Percentiles rank a stretch among this genome's conserved stretches.
Conservation (phyloP, 1,140 invertebrate species). For the Zaprionus africanus region DNA sequence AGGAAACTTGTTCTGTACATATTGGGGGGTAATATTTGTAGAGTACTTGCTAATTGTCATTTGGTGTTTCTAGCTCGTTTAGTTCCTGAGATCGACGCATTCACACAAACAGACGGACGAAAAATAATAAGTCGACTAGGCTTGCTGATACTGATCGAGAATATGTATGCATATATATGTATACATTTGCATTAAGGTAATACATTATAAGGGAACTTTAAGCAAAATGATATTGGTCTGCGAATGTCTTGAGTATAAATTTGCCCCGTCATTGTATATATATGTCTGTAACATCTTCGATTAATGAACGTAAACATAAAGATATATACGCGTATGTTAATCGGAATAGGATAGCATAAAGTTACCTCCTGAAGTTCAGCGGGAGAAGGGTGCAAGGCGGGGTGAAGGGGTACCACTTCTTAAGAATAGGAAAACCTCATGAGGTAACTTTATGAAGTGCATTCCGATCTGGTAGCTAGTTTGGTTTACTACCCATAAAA, state of each 20-base stretch:
- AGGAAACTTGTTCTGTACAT: conserved; percentile 7
- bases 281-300: conserved; percentile 7
- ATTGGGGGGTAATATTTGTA: neutral
- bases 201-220: neutral
- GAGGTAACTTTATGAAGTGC: neutral
- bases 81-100: conserved; percentile 6
- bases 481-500: conserved; percentile 3
- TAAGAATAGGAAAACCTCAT: neutral
- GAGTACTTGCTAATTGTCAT: conserved; percentile 8
- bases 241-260: conserved; percentile 4
- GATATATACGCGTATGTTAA: conserved; percentile 7
- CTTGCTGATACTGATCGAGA: conserved; percentile 4
- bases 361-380: neutral
- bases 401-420: neutral
- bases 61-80: conserved; percentile 11
- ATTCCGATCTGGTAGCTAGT: conserved; percentile 3
- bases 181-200: neutral
- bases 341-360: neutral
- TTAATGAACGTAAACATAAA: conserved; percentile 6
- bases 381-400: neutral
- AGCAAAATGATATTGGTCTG: conserved; percentile 1
- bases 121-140: neutral
- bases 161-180: neutral
- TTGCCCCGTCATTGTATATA: neutral
- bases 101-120: conserved; percentile 7